Percentiles rank a stretch among this genome's conserved stretches.
These are phyloP conservation scores for Condylostylus longicornis DNA, from an alignment of 1,140 invertebrate genomes.

Conservation along the genomic window DNA sequence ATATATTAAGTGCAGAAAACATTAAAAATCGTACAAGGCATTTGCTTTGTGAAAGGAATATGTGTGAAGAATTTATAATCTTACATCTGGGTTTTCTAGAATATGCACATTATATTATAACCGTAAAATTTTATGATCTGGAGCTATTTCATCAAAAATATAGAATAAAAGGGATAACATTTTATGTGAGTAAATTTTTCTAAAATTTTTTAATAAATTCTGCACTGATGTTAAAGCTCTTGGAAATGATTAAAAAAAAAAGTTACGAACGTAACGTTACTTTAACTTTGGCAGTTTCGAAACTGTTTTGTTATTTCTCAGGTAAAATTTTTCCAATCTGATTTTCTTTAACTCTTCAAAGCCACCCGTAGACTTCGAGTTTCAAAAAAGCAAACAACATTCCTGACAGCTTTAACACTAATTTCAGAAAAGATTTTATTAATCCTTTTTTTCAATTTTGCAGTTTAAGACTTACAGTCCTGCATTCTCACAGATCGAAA, in stretches of 20 bases:
- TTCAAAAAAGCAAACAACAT: no score
- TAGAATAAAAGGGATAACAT: constrained; percentile 67
- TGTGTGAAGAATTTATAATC: constrained; percentile 75
- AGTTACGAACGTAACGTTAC: no score
- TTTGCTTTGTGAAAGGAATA: constrained; percentile 62
- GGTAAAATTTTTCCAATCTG: no score
- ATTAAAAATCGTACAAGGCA: constrained; percentile 66
- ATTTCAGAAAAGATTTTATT: no score
- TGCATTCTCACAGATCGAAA: constrained; percentile 88
- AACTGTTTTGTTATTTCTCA: no score
- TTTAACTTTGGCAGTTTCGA: no score
- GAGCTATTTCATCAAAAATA: constrained; percentile 71
- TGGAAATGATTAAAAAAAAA: no score
- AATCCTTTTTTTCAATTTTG: constrained; percentile 19
- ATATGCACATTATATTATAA: constrained; percentile 75
- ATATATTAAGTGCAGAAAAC: constrained; percentile 43
- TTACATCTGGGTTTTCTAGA: constrained; percentile 82
- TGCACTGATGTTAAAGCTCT: no score
- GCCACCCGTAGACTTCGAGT: no score
- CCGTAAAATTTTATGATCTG: constrained; percentile 67
- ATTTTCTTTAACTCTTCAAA: no score
- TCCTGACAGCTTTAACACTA: no score
- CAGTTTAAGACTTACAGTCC: constrained; percentile 95
- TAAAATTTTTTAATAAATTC: constrained; percentile 7
- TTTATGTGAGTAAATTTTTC: constrained; percentile 60